phyloP scores from a whole-genome alignment of 2,797 vertebrate genomes.

The Sparidentex hasta region DNA sequence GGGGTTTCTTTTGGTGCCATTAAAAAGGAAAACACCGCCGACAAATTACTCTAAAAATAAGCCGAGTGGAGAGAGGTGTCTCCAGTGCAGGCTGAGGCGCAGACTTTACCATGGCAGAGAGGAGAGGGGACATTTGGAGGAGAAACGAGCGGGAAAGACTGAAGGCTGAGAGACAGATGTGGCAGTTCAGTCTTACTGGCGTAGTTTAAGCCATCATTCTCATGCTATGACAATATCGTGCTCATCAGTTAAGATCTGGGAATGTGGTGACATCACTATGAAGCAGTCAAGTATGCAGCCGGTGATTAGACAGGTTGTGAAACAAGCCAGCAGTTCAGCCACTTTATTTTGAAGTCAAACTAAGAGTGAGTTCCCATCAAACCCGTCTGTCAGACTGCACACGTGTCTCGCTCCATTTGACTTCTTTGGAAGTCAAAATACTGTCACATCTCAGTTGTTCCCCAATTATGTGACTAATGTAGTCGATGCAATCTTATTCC shows the following conservation, averaged over 20 bases:
- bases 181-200: background rate
- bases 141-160: conserved; percentile 2
- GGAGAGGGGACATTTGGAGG: conserved; percentile 3
- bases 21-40: conserved; percentile 76
- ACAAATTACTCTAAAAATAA: conserved; percentile 83
- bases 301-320: background rate
- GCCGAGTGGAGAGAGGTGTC: conserved; percentile 67
- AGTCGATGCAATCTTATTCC: background rate
- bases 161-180: conserved; percentile 16
- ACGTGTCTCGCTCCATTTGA: too few relatives aligned
- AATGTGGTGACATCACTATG: background rate
- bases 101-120: conserved; percentile 61
- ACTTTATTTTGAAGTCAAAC: background rate
- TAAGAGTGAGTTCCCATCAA: too few relatives aligned
- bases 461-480: too few relatives aligned
- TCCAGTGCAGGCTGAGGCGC: conserved; percentile 41
- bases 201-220: background rate
- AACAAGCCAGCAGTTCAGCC: background rate
- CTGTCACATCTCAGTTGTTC: too few relatives aligned
- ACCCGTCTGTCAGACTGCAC: too few relatives aligned
- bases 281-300: background rate
- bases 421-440: too few relatives aligned
- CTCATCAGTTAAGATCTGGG: background rate
- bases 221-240: background rate
- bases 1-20: conserved; percentile 74